phyloP scores from a whole-genome alignment of 2,113 vertebrate species.

The Odobenus rosmarus region DNA sequence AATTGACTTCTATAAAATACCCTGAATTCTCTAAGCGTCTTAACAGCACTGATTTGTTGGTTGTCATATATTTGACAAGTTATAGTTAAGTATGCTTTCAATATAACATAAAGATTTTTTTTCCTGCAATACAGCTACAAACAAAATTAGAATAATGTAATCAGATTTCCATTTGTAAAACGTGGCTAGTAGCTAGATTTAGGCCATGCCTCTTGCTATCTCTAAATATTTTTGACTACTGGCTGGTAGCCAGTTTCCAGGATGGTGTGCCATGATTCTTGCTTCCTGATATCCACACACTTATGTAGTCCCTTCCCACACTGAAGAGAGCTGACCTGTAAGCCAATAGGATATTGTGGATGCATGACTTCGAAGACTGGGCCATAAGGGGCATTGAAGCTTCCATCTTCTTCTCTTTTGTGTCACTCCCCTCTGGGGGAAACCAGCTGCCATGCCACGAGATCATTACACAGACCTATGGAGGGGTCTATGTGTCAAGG shows the following conservation, averaged over 20 bases:
- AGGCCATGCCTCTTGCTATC: neutral
- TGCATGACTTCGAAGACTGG: neutral
- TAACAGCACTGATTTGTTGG: constrained; percentile 62
- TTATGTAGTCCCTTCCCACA: neutral
- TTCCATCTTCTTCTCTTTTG: neutral
- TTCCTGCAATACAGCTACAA: neutral
- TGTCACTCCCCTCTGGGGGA: neutral
- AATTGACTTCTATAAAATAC: constrained; percentile 64
- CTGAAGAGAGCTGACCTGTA: neutral
- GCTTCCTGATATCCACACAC: neutral
- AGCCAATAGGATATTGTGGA: neutral
- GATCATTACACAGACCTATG: neutral
- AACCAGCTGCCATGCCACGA: neutral
- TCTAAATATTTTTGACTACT: neutral
- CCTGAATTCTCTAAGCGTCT: constrained; percentile 55
- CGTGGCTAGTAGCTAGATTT: neutral
- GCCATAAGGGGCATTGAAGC: neutral
- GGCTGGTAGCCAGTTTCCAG: neutral
- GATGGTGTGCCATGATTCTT: neutral
- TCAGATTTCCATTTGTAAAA: constrained; percentile 34
- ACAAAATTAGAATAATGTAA: constrained; percentile 60
- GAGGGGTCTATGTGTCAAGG: neutral
- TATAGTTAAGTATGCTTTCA: constrained; percentile 68
- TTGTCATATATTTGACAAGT: constrained; percentile 59
- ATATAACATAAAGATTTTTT: constrained; percentile 48